Conservation (phyloP, 1,140 invertebrate species). For the Ridgeia piscesae region DNA sequence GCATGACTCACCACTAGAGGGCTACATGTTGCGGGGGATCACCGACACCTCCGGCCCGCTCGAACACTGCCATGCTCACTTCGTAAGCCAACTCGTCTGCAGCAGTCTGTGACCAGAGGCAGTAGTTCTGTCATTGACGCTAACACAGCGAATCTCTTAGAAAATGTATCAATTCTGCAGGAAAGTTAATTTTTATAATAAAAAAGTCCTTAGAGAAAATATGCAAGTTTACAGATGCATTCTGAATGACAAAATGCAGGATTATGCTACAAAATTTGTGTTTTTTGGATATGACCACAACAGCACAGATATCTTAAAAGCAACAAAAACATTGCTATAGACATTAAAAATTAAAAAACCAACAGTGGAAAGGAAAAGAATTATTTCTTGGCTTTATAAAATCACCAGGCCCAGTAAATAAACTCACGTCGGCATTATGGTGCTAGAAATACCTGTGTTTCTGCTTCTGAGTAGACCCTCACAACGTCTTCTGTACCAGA, state of each 20-base stretch:
- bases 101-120: conserved; percentile 32
- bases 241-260: neutral
- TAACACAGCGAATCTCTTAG: neutral
- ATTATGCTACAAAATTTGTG: too few relatives aligned
- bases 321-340: too few relatives aligned
- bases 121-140: neutral
- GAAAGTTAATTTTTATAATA: too few relatives aligned
- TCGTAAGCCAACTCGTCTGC: conserved; percentile 71
- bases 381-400: too few relatives aligned
- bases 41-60: conserved; percentile 75
- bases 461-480: conserved; percentile 92
- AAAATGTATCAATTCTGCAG: neutral
- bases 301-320: too few relatives aligned
- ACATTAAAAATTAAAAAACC: too few relatives aligned
- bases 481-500: conserved; percentile 98
- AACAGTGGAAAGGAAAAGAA: too few relatives aligned
- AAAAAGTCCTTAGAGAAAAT: too few relatives aligned
- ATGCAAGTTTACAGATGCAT: neutral
- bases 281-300: too few relatives aligned
- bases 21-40: conserved; percentile 38
- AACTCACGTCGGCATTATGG: neutral
- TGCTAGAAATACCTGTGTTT: conserved; percentile 63
- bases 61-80: conserved; percentile 75
- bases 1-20: neutral
- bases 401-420: neutral